Evolutionary conservation across 1,140 invertebrate species (phyloP).

Genomic region (Aphidius ervi): DNA sequence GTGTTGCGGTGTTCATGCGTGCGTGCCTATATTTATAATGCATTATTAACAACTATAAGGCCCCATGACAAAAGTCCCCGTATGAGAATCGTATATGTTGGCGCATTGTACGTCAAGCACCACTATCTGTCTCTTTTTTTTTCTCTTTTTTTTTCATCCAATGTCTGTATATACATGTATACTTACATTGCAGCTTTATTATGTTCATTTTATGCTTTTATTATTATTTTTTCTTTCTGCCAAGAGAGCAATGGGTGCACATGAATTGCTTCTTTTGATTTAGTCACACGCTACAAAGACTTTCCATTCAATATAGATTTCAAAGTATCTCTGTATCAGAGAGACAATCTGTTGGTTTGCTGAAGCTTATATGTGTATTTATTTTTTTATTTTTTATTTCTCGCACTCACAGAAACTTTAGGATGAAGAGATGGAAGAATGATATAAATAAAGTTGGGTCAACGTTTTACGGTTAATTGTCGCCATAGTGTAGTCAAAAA

Average conservation of each 20-base stretch:
- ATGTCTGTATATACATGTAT: conserved; percentile 10
- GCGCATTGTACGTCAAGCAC: conserved; percentile 24
- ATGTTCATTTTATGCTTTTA: conserved; percentile 5
- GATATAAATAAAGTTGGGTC: conserved; percentile 12
- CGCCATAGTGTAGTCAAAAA: conserved; percentile 10
- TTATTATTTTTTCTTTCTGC: conserved; percentile 15
- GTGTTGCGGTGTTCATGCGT: conserved; percentile 25
- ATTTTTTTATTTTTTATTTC: not conserved
- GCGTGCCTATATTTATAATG: conserved; percentile 52
- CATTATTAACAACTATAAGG: conserved; percentile 50
- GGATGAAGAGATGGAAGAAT: not conserved
- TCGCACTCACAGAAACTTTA: not conserved
- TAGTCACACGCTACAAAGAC: not conserved
- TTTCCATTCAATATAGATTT: not conserved
- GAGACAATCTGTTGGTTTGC: too few species aligned
- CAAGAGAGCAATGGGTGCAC: too few species aligned
- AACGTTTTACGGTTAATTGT: conserved; percentile 23
- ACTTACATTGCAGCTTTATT: conserved; percentile 17
- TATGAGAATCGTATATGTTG: conserved; percentile 15
- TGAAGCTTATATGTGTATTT: too few species aligned
- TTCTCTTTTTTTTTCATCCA: conserved; percentile 2
- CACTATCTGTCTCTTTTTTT: conserved; percentile 21
- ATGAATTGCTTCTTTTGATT: too few species aligned
- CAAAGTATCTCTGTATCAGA: not conserved
- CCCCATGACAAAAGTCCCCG: conserved; percentile 20